Percentiles rank a stretch among this genome's conserved stretches.
These are phyloP conservation scores for Zosterops borbonicus DNA, from an alignment of 2,113 vertebrate genomes.

Conservation along the genomic window DNA sequence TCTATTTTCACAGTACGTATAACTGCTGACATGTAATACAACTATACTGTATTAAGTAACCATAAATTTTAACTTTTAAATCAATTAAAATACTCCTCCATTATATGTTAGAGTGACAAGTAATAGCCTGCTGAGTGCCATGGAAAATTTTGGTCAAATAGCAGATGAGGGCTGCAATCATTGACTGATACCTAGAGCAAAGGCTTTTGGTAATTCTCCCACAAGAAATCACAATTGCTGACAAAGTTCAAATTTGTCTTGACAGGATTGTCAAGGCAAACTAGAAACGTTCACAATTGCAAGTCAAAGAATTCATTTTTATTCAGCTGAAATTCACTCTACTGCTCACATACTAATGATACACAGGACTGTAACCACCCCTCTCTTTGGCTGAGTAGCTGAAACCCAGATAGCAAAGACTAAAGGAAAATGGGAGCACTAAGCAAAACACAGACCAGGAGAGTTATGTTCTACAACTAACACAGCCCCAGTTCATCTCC, in stretches of 20 bases:
- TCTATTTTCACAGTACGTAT: conserved; percentile 15
- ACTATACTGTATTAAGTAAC: conserved; percentile 35
- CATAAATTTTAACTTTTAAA: conserved; percentile 51
- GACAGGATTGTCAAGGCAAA: conserved; percentile 61
- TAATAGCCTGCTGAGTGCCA: conserved; percentile 67
- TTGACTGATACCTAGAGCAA: conserved; percentile 67
- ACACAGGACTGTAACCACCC: neutral
- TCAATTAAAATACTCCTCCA: conserved; percentile 57
- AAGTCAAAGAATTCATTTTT: conserved; percentile 47
- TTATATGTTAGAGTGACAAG: conserved; percentile 60
- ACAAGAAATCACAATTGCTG: conserved; percentile 48
- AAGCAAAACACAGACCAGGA: neutral
- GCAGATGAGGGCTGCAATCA: conserved; percentile 66
- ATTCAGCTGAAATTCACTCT: conserved; percentile 50
- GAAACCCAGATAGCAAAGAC: neutral
- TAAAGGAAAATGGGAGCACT: neutral
- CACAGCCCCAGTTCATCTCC: neutral
- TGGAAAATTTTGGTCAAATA: conserved; percentile 70
- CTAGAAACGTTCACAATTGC: conserved; percentile 50
- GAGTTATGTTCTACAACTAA: neutral
- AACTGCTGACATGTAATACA: conserved; percentile 2
- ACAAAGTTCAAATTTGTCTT: conserved; percentile 66
- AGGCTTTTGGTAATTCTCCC: conserved; percentile 32
- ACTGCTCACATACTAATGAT: conserved; percentile 40
- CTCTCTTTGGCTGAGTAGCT: neutral